Percentiles rank a stretch among this genome's conserved stretches.
Evolutionary conservation across 1,140 invertebrate species (phyloP).

Genomic region (Bombus pyrosoma): DNA sequence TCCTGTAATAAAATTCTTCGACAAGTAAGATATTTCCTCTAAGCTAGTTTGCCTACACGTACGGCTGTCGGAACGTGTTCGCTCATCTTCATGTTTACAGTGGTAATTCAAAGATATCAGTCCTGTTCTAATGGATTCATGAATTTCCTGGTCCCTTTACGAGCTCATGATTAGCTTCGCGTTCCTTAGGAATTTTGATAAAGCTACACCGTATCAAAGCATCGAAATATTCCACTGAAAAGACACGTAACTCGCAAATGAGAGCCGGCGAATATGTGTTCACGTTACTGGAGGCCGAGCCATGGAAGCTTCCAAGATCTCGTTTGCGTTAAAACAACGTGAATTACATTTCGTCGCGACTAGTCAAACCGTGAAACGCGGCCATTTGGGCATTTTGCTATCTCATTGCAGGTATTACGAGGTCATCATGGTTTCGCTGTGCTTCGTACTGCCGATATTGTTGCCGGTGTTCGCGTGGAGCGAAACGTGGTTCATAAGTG

Average conservation of each 20-base stretch:
- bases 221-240: not conserved
- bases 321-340: not conserved
- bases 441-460: slow-evolving; percentile 90
- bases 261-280: not conserved
- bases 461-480: slow-evolving; percentile 90
- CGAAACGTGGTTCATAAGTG: slow-evolving; percentile 85
- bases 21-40: slow-evolving; percentile 81
- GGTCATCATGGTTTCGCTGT: slow-evolving; percentile 85
- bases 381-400: not conserved
- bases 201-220: not conserved
- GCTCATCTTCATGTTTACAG: not conserved
- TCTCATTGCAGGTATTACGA: slow-evolving; percentile 86
- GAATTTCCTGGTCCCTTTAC: not conserved
- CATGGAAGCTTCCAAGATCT: not conserved
- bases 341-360: not conserved
- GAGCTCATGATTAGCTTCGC: not conserved
- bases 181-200: not conserved
- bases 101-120: not conserved
- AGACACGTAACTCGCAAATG: not conserved
- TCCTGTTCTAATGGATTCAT: not conserved
- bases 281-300: not conserved
- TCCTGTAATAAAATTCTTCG: slow-evolving; percentile 89
- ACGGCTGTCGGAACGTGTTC: not conserved
- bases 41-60: not conserved
- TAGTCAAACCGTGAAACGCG: not conserved